phyloP scores from a whole-genome alignment of 2,113 vertebrate species.

The Bostrychus sinensis region DNA sequence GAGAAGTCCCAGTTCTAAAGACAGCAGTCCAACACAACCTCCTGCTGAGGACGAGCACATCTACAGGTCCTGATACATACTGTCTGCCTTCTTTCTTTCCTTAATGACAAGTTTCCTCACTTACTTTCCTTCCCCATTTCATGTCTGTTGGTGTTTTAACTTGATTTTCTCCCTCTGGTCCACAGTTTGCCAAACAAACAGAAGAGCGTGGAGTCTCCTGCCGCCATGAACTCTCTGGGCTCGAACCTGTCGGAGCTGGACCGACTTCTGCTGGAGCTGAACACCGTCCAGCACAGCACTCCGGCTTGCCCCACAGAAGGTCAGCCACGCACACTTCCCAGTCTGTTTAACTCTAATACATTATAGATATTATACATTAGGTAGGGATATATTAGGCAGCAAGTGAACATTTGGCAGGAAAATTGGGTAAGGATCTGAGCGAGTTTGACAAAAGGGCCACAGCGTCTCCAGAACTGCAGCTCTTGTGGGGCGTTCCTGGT shows the following conservation, averaged over 20 bases:
- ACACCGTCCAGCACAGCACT: constrained; percentile 87
- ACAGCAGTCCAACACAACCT: constrained; percentile 75
- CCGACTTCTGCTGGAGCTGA: constrained; percentile 91
- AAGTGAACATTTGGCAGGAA: too few species aligned
- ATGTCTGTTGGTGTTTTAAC: too few species aligned
- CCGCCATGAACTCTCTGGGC: constrained; percentile 86
- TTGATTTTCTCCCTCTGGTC: constrained; percentile 5
- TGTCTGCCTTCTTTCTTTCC: background rate
- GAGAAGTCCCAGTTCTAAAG: constrained; percentile 78
- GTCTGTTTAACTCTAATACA: too few species aligned
- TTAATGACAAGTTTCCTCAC: too few species aligned
- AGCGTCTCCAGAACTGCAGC: too few species aligned
- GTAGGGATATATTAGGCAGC: too few species aligned
- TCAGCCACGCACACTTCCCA: too few species aligned
- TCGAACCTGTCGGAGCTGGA: constrained; percentile 94
- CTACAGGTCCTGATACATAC: constrained; percentile 85
- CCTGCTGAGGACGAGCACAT: constrained; percentile 90
- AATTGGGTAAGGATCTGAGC: too few species aligned
- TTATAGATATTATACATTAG: too few species aligned
- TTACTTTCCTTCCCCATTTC: too few species aligned
- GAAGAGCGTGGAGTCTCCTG: constrained; percentile 87
- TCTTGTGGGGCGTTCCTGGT: too few species aligned
- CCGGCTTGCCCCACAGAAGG: constrained; percentile 81
- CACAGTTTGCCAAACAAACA: constrained; percentile 92
- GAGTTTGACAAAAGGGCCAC: too few species aligned